These are phyloP conservation scores for Callocephalon fimbriatum DNA, from an alignment of 2,113 vertebrate species.

Conservation along the genomic window DNA sequence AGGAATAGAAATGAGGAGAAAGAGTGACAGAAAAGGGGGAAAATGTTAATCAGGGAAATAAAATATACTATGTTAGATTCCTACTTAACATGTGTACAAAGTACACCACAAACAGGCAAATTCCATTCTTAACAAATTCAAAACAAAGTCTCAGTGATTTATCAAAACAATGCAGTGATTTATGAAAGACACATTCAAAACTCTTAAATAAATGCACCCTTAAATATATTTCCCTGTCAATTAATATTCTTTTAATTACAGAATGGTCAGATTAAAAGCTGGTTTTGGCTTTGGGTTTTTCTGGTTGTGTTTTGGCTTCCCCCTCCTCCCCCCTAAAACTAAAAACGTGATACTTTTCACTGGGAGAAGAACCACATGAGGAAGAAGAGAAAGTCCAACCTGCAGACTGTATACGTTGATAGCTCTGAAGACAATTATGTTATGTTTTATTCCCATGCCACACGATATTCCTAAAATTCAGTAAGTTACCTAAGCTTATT, in stretches of 20 bases:
- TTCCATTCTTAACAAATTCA: neutral
- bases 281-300: fast-evolving
- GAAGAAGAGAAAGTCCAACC: neutral
- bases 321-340: fast-evolving
- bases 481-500: neutral
- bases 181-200: neutral
- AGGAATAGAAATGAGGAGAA: neutral
- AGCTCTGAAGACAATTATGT: neutral
- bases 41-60: neutral
- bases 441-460: neutral
- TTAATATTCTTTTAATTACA: neutral
- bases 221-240: neutral
- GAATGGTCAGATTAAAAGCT: neutral
- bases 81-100: neutral
- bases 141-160: neutral
- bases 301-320: neutral
- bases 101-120: neutral
- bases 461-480: neutral
- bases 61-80: neutral
- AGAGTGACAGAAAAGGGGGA: neutral
- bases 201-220: neutral
- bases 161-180: neutral
- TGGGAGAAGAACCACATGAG: neutral
- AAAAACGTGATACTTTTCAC: neutral
- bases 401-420: neutral